phyloP scores from a whole-genome alignment of 2,113 vertebrate genomes.

The Andinoacara biseriatus region DNA sequence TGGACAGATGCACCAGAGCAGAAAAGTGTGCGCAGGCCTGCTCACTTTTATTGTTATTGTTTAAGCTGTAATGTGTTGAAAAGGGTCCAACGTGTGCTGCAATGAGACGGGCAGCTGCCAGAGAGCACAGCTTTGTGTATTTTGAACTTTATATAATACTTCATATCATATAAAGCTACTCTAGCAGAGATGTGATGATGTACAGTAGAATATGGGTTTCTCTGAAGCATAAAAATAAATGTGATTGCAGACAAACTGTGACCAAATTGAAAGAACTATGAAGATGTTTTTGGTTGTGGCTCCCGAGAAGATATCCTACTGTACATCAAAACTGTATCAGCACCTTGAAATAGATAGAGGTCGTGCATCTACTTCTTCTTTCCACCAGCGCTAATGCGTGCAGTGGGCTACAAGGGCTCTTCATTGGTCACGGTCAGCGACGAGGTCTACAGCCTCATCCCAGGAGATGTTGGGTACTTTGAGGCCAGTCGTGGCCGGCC shows the following conservation, averaged over 20 bases:
- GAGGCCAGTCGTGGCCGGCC: no score
- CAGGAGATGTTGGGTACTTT: no score
- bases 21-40: background rate
- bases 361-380: background rate
- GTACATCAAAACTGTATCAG: background rate
- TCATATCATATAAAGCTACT: background rate
- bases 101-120: background rate
- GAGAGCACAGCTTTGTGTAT: background rate
- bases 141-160: background rate
- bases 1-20: background rate
- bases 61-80: background rate
- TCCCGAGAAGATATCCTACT: fast-evolving
- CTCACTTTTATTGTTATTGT: background rate
- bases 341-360: background rate
- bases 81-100: background rate
- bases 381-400: no score
- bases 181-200: background rate
- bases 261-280: background rate
- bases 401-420: no score
- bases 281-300: background rate
- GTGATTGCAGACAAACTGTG: background rate
- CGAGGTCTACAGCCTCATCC: no score
- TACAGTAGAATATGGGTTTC: no score
- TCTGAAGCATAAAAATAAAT: background rate
- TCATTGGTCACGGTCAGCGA: no score